A percentile compares a stretch with the other conserved stretches of the same genome.
phyloP scores from a whole-genome alignment of 2,113 vertebrate species.

The Athene noctua region DNA sequence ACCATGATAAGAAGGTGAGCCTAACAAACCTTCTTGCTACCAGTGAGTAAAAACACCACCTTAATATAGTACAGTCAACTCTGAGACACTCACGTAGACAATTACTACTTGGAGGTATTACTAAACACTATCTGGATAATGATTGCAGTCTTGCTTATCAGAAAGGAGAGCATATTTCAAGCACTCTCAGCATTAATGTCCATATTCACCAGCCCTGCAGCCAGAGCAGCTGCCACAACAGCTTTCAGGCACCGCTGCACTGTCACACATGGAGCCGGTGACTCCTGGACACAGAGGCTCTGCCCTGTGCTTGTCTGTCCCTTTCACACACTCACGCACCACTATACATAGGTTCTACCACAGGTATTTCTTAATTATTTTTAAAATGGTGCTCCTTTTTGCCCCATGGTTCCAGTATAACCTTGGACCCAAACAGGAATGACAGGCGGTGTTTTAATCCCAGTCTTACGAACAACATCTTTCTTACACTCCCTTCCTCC shows the following conservation, averaged over 20 bases:
- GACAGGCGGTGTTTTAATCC: neutral
- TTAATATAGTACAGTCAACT: neutral
- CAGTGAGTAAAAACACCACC: neutral
- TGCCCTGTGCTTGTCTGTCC: rapidly evolving
- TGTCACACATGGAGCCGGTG: rapidly evolving
- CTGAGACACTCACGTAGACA: neutral
- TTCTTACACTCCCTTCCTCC: no score
- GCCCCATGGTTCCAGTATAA: rapidly evolving
- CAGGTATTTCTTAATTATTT: neutral
- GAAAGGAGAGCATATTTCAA: neutral
- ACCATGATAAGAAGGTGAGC: neutral
- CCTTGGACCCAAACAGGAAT: neutral
- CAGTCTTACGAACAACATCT: neutral
- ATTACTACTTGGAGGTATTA: rapidly evolving
- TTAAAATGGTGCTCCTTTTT: neutral
- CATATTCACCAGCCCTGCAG: neutral
- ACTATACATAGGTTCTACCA: neutral
- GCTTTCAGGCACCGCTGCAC: neutral
- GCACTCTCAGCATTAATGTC: neutral
- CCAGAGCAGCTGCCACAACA: neutral
- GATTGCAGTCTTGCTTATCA: neutral
- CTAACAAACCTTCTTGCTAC: neutral
- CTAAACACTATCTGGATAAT: neutral
- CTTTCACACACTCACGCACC: no score
- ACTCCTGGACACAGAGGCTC: rapidly evolving